Evolutionary conservation across 2,113 vertebrate species (phyloP).

Genomic region (Pyrgilauda ruficollis): DNA sequence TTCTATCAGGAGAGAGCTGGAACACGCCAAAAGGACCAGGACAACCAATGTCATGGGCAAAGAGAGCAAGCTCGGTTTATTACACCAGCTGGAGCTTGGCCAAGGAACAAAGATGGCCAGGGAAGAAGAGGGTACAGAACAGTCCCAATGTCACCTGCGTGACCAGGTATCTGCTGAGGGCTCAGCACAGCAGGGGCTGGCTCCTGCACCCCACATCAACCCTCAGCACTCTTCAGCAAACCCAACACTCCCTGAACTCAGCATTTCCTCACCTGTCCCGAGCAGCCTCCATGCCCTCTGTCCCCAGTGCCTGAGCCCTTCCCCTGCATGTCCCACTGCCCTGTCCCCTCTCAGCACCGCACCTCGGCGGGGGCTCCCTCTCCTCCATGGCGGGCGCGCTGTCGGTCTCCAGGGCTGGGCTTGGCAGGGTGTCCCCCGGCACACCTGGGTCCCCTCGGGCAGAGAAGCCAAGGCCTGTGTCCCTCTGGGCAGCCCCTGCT

Average conservation of each 20-base stretch:
- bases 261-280: not conserved
- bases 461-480: rapidly evolving
- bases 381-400: not conserved
- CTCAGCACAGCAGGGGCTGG: not conserved
- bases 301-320: not conserved
- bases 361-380: slow-evolving; percentile 62
- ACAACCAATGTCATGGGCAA: not conserved
- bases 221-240: not conserved
- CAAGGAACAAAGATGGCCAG: not conserved
- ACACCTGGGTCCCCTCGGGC: not conserved
- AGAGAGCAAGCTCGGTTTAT: not conserved
- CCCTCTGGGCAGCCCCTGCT: not conserved
- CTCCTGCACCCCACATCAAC: not conserved
- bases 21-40: not conserved
- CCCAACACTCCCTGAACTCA: rapidly evolving
- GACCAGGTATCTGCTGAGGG: not conserved
- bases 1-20: not conserved
- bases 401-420: slow-evolving; percentile 7
- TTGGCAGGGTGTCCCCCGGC: not conserved
- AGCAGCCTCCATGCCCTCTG: not conserved
- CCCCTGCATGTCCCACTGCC: not conserved
- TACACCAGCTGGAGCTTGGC: not conserved
- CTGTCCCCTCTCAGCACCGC: not conserved
- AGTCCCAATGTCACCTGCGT: rapidly evolving
- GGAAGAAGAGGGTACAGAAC: not conserved